phyloP scores from a whole-genome alignment of 2,113 vertebrate genomes.

The Tympanuchus pallidicinctus region DNA sequence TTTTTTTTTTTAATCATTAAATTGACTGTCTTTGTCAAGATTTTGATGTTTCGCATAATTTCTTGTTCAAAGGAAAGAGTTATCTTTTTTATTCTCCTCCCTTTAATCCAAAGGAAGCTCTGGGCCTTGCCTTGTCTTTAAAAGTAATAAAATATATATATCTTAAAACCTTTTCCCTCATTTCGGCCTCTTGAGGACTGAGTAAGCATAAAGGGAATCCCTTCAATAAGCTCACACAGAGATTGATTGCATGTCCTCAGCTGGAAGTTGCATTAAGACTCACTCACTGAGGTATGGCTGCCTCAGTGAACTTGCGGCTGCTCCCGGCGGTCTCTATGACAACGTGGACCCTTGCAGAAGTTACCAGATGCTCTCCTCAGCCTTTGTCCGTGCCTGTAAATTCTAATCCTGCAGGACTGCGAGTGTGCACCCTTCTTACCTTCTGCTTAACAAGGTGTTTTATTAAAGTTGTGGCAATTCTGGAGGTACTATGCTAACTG shows the following conservation, averaged over 20 bases:
- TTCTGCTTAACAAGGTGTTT: slow-evolving; percentile 40
- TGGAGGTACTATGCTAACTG: background rate
- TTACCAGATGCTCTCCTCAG: slow-evolving; percentile 23
- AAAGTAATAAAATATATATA: background rate
- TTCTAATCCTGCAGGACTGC: background rate
- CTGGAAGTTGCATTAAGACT: slow-evolving; percentile 68
- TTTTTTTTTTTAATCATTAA: background rate
- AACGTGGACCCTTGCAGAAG: slow-evolving; percentile 39
- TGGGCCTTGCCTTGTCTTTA: background rate
- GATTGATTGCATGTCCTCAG: slow-evolving; percentile 70
- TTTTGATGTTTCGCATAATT: background rate
- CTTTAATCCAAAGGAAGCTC: background rate
- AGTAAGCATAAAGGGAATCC: slow-evolving; percentile 65
- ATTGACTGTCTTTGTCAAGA: background rate
- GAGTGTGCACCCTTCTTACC: background rate
- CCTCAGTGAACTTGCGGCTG: slow-evolving; percentile 49
- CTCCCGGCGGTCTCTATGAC: slow-evolving; percentile 57
- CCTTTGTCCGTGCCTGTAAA: slow-evolving; percentile 30
- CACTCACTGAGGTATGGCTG: slow-evolving; percentile 64
- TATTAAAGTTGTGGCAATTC: slow-evolving; percentile 3
- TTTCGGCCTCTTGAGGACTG: slow-evolving; percentile 15
- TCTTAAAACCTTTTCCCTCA: slow-evolving; percentile 15
- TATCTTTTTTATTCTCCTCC: background rate
- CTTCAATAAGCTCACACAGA: slow-evolving; percentile 65
- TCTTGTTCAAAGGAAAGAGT: background rate